phyloP scores from a whole-genome alignment of 2,113 vertebrate species.

The Poecilia latipinna region DNA sequence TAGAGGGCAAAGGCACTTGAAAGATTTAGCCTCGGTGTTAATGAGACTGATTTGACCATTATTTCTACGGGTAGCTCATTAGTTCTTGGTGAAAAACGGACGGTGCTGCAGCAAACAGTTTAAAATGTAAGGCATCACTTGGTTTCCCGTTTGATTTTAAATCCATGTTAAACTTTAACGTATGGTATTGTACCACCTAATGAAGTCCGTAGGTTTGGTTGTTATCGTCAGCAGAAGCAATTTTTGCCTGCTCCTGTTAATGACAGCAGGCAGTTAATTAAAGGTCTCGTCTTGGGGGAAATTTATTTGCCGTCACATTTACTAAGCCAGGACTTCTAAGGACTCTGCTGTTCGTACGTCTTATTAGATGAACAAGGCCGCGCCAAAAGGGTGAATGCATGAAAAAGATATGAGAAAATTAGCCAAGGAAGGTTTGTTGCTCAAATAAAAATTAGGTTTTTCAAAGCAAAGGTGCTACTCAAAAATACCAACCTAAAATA shows the following conservation, averaged over 20 bases:
- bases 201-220: conserved; percentile 18
- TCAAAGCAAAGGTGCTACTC: background rate
- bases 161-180: background rate
- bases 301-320: conserved; percentile 46
- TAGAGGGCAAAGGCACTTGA: conserved; percentile 46
- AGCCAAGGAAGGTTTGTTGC: background rate
- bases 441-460: background rate
- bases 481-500: too few relatives aligned
- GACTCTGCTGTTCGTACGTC: conserved; percentile 21
- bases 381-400: conserved; percentile 19
- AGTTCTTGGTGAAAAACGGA: conserved; percentile 39
- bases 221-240: conserved; percentile 33
- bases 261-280: conserved; percentile 69
- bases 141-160: conserved; percentile 17
- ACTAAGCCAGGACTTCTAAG: conserved; percentile 25
- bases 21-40: conserved; percentile 57
- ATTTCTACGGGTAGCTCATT: conserved; percentile 68
- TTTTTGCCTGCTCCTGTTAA: conserved; percentile 41
- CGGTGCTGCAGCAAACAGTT: conserved; percentile 5
- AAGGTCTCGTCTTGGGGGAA: conserved; percentile 56
- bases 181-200: conserved; percentile 1
- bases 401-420: conserved; percentile 5
- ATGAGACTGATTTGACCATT: conserved; percentile 73
- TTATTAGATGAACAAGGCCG: conserved; percentile 41
- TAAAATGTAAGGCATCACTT: conserved; percentile 53